Evolutionary conservation across 2,888 invertebrate genomes (phyloP).

Genomic region (Troides aeacus): DNA sequence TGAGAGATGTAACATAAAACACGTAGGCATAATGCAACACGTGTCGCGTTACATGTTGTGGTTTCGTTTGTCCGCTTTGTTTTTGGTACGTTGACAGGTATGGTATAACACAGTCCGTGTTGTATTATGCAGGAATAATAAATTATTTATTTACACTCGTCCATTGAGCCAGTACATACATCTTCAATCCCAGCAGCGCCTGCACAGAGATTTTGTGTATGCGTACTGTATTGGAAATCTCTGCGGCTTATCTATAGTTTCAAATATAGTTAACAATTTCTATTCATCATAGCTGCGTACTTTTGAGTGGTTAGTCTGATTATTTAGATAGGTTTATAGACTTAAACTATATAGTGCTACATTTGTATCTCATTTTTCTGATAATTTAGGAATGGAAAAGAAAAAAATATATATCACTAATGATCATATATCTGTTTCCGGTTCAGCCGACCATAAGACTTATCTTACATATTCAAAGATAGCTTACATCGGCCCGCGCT

Average conservation of each 20-base stretch:
- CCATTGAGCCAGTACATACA: no score
- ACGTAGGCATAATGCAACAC: conserved; percentile 25
- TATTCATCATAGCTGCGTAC: no score
- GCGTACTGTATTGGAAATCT: no score
- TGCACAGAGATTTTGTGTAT: no score
- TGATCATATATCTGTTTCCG: no score
- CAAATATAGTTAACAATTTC: no score
- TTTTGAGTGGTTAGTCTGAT: no score
- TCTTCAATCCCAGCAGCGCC: no score
- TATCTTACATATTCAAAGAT: conserved; percentile 41
- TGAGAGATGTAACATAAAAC: conserved; percentile 28
- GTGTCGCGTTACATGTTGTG: conserved; percentile 26
- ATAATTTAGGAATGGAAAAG: background rate
- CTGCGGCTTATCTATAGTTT: no score
- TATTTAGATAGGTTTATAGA: no score
- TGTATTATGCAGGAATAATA: background rate
- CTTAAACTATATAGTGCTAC: no score
- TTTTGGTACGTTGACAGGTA: background rate
- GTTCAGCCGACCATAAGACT: conserved; percentile 28
- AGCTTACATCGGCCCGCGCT: conserved; percentile 43
- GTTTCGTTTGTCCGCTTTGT: conserved; percentile 22
- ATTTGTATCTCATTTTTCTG: background rate
- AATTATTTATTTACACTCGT: background rate
- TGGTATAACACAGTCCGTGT: background rate
- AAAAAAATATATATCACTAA: background rate